Conservation (phyloP, 1,140 invertebrate genomes). For the Pararge aegeria region DNA sequence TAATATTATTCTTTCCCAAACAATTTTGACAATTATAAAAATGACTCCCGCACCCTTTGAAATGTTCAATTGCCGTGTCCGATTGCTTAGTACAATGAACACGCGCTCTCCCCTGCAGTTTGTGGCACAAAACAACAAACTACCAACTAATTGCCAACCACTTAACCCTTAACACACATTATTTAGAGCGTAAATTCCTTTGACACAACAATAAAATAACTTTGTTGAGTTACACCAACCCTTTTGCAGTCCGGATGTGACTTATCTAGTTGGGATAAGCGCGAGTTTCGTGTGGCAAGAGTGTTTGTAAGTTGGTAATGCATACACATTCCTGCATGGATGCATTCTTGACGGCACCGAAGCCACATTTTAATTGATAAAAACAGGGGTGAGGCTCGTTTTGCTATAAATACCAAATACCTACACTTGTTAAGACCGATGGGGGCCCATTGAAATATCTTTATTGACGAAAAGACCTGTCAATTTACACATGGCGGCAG, state of each 20-base stretch:
- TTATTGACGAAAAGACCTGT: constrained; percentile 32
- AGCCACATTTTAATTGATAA: constrained; percentile 47
- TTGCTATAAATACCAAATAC: constrained; percentile 28
- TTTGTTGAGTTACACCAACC: constrained; percentile 6
- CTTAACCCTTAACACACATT: constrained; percentile 33
- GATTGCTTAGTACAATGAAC: constrained; percentile 38
- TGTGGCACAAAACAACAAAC: constrained; percentile 22
- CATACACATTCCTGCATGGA: constrained; percentile 38
- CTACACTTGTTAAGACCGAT: constrained; percentile 38
- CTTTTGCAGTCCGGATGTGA: constrained; percentile 19
- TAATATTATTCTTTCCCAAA: constrained; percentile 17
- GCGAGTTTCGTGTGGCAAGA: constrained; percentile 12
- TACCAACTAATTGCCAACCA: constrained; percentile 22
- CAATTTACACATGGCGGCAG: constrained; percentile 19
- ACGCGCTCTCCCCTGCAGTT: constrained; percentile 29
- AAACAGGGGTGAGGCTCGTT: constrained; percentile 39
- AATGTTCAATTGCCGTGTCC: constrained; percentile 40
- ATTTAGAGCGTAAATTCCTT: constrained; percentile 35
- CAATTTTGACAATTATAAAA: constrained; percentile 28
- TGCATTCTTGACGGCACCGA: constrained; percentile 34
- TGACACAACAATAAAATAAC: constrained; percentile 15
- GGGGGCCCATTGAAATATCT: constrained; percentile 35
- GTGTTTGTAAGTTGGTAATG: constrained; percentile 12
- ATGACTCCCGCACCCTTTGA: constrained; percentile 25
- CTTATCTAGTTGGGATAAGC: constrained; percentile 13